Base-by-base conservation (phyloP, 2,113 vertebrate genomes). In the Gulo gulo region DNA sequence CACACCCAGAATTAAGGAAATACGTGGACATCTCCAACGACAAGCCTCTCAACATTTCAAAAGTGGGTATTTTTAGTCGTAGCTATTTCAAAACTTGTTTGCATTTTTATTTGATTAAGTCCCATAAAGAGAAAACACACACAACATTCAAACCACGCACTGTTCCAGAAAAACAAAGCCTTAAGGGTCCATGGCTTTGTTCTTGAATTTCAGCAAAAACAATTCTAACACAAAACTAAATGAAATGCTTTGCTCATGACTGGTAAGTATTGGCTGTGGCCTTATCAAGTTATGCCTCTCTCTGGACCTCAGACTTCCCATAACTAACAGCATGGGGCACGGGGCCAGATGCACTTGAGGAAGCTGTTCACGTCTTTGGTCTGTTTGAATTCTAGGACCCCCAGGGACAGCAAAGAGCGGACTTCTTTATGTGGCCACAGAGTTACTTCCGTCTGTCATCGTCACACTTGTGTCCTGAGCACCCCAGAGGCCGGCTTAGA, bases 81-180 rank as follows among this genome's bases (percentile, higher is more conserved):
- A 59, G 42, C 39, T 89, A 47, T 86, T 95, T 96, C 79, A 89
- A 67, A 94, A 24, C 83, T 39, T 88, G 34, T 76, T 92, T 92
- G 90, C 36, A 83, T 96, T 96, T 96, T 97, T 94, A 96, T 96
- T 96, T 59, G 61, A 97, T 95, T 95, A 95, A 96, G 80, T 96
- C 69, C 31, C 36, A 0, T 59, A 96, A 95, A 96, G 83, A 89
- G 89, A 89, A 95, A 86, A 85, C 57, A 88, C 15, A 85, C 10
- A 94, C 52, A 73, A n/a, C 39, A 85, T 93, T 85, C 65, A 95
- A 91, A 83, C 67, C n/a, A 91, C 2, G 10, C 6, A 59, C 79
- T 61, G 24, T 69, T 95, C 55, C 7, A 71, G 94, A 97, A 89
- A 89, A 97, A 89, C 80, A 42, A 36, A 71, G 86, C 94, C 90